Base-by-base conservation (phyloP, 1,140 invertebrate species). In the Drosophila miranda region DNA sequence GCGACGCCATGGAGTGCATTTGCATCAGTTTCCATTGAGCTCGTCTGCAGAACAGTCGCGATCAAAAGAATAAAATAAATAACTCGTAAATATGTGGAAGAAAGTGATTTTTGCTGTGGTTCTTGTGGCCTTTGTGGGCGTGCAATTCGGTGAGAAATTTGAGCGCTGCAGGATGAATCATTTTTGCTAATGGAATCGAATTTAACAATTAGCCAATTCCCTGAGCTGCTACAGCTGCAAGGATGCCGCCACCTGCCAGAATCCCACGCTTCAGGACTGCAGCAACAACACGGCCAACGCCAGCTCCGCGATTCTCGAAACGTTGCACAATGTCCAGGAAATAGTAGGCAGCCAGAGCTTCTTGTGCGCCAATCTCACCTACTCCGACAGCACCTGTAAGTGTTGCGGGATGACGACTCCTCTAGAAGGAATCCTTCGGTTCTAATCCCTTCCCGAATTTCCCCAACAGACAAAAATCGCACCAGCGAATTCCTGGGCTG, bases 201-300 rank as follows among this genome's bases (percentile, higher is more conserved):
- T 28, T 9, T 2, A 6, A 8, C 7, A n/a, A 19, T 49, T 42
- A 87, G 82, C 53, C 11, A 56, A 68, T 21, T 57, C 75, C 0
- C 43, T 87, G 14, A 60, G 13, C 16, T 87, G 82, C 57, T 60
- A 75, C 42, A 80, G 41, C 14, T 87, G 82, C 16, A 51, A 52
- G 6, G 19, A 59, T 0, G 23, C 38, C 0, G 14, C 30, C 1
- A 42, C 38, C 4, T 84, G 72, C 16, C 19, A 16, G 0, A 69
- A 28, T 34, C 80, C 80, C 6, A 23, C 52, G 9, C 42, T 49
- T 19, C 55, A 78, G 19, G 11, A 26, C 6, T 87, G 82, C 43
- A 48, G 7, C 9, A 62, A 82, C 42, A 9, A 2, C 0, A 69
- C 75, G 2, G 82, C 82, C 7, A 73, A 87, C 60, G 13, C 43